Conservation (phyloP, 2,888 invertebrate species). For the Drosophila picticornis region DNA sequence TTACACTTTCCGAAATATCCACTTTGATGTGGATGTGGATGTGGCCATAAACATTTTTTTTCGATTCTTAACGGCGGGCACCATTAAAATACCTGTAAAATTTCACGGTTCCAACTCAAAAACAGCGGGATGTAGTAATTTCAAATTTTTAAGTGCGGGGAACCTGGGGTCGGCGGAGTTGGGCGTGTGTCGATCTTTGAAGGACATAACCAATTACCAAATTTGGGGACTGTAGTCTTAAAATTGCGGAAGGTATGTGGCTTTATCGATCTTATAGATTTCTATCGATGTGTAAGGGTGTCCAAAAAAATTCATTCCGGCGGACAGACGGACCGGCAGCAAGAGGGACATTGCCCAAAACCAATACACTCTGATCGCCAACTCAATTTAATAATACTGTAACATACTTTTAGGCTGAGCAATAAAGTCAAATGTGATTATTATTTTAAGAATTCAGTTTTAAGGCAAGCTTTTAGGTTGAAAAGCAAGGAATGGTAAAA, state of each 20-base stretch:
- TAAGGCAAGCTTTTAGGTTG: background rate
- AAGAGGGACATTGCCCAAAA: no score
- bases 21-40: no score
- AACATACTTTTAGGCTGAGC: background rate
- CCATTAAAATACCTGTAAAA: no score
- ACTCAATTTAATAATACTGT: background rate
- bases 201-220: background rate
- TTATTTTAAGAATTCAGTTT: background rate
- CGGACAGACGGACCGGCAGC: background rate
- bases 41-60: no score
- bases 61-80: no score
- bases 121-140: no score
- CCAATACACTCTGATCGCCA: background rate
- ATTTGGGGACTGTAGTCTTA: background rate
- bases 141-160: no score
- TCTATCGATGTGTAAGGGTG: no score
- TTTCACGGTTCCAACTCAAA: no score
- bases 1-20: no score
- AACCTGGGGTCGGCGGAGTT: no score
- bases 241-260: background rate
- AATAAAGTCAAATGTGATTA: background rate
- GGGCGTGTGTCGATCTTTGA: background rate
- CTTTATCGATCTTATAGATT: background rate
- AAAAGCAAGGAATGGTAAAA: background rate
- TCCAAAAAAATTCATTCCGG: background rate